Base-by-base conservation (phyloP, 2,888 invertebrate species). In the Cheilosia vernalis region DNA sequence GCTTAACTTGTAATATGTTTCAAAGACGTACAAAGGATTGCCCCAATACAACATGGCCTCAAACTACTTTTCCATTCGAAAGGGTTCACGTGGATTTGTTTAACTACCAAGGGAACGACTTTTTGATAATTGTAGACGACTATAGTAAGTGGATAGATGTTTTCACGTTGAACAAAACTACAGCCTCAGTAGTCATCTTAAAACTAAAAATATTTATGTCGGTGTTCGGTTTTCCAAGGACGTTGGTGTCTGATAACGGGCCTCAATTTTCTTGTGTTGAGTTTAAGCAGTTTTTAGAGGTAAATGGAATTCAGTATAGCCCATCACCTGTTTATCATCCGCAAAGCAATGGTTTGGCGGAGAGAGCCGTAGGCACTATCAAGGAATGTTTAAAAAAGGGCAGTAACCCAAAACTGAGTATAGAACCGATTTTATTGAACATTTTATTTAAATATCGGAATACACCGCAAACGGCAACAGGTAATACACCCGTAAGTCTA, bases 141-240 rank as follows among this genome's bases (percentile, higher is more conserved):
- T 80, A 60, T 66, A 63, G 56, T 9, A 80, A 80, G 42, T 80
- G 72, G 85, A 79, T 85, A 30, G 76, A 30, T 0, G 30, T 30
- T 30, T 30, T 30, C 30, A 2, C 9, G 2, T 30, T 30, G 30
- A 30, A 30, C 30, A 30, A 30, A 30, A 30, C 30, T 30, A 30
- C 30, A 30, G 30, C 7, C 30, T 30, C 30, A 9, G 7, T 30
- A 30, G 30, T 30, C 7, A 30, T 30, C 9, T 7, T 1, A 1
- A 30, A 30, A 30, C 9, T 76, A 4, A 70, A 70, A 47, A 13
- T 30, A 37, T 44, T 63, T 6, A 69, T 84, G 67, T 69, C 67
- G 10, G 49, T 44, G 44, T 84, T 74, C 42, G 77, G 72, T 2
- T 64, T 77, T 72, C 77, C 72, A 40, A 61, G 30, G 9, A 7